Evolutionary conservation across 2,113 vertebrate species (phyloP), one percentile per base, ranked within the genome.

Genomic region (Alces alces): DNA sequence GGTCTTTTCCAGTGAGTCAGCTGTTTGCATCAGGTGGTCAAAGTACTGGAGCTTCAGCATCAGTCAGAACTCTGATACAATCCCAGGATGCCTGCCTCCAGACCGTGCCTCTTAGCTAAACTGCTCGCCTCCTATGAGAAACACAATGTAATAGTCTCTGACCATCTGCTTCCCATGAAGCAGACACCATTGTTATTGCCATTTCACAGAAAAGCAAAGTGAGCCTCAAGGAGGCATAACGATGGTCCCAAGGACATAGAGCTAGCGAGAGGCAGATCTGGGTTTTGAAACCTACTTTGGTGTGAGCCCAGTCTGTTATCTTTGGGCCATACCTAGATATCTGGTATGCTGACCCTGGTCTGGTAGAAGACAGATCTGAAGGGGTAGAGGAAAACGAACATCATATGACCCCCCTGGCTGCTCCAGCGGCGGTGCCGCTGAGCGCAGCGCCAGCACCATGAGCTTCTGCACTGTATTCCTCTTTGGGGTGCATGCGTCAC

Each of bases 401-500:
- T 25, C 33, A 0, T 28, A 36, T 16, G 16, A 19, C 30, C 3
- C 28, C 21, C 21, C 25, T 5, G 28, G 54, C 7, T 54, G 28
- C 33, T 15, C 23, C 70, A 14, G 83, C 28, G 8, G 7, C 5
- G 21, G 43, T 5, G 21, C 25, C 33, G 6, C 14, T 64, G n/a
- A 7, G 15, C 2, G 16, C 19, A 5, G 16, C 21, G 2, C 47
- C 52, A 5, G 30, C 12, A 6, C 21, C 30, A 17, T 0, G 27
- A 76, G 9, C 23, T 55, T 64, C 64, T 1, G 28, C 19, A 12
- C 10, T 52, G 25, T 3, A 17, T 9, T 15, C 6, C 9, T 13
- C 3, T 2, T 54, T 7, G 7, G 39, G 36, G 45, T 45, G 21
- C 57, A 16, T 0, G 1, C 64, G 19, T 15, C n/a, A 4, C 2